Base-by-base conservation (phyloP, 2,888 invertebrate species). In the Spodoptera exigua region DNA sequence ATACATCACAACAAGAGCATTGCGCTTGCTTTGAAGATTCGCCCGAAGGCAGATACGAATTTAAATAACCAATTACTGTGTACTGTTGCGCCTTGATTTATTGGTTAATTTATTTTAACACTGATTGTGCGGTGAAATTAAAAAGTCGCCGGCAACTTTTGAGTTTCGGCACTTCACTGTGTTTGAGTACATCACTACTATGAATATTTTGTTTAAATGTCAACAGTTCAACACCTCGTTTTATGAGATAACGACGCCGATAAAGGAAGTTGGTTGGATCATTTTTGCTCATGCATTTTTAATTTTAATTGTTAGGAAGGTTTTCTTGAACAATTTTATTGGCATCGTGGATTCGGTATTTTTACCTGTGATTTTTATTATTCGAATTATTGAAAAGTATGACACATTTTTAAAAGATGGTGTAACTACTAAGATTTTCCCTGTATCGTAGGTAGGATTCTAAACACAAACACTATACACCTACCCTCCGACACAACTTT, bases 41-140 rank as follows among this genome's bases (percentile, higher is more conserved):
- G 71, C 74, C 77, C 68, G 12, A 41, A 72, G 76, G 76, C 72
- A 61, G 65, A 53, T 55, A 62, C 72, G 66, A 82, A 82, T 82
- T 81, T 82, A 82, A 82, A 82, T 82, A 82, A 82, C 80, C 82
- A 82, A 82, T 82, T 82, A 82, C 76, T 74, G 58, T 60, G 58
- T 70, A 70, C 74, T 67, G 63, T 63, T 39, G 14, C 53, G 68
- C 40, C 51, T 59, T 80, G 82, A 82, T 82, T 82, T 82, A 82
- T 82, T 74, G 82, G 75, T 79, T 77, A 82, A 82, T 82, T 79
- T 79, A 74, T 68, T 70, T 73, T 66, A 71, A 79, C 82, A 80
- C 75, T 74, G 78, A 80, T 79, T 80, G 81, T 82, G 79, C 76
- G 76, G 74, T 64, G 79, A 76, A 82, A 81, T 82, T 80, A 80